Evolutionary conservation across 1,140 invertebrate genomes (phyloP), one percentile per base, ranked within the genome.

Genomic region (Chrysoperla carnea): DNA sequence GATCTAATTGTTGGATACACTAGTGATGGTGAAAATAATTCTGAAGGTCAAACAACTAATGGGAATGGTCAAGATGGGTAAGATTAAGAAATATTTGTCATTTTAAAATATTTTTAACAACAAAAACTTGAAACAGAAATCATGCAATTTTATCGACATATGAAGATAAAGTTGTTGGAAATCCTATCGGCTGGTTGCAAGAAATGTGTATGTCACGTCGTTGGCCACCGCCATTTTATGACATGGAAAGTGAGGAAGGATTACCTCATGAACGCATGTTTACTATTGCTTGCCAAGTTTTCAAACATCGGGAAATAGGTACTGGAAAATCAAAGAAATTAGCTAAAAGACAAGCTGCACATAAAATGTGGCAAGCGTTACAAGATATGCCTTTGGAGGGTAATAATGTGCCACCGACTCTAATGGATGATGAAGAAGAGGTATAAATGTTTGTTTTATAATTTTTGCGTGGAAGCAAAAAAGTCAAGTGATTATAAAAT

Each of bases 171-270:
- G 64, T 72, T 8, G 70, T 79, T 52, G 76, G 76, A n/a, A 96
- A 97, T 62, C 93, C 92, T 11, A 92, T 97, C 49, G 92, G 93
- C 17, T 82, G 84, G 63, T 66, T 97, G 8, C 92, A 96, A 65
- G 93, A 97, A 63, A 75, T 95, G 60, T 96, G 91, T 54, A 95
- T 96, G 84, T 86, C 87, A 43, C 76, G 83, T 42, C 81, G 89
- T 44, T 91, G 88, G 83, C 87, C 88, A 38, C 91, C 92, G 33
- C 92, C 92, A 31, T 79, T 78, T 23, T 97, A 96, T 61, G 81
- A 91, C 49, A 89, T 90, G 47, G 81, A 83, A 55, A 78, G 80
- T 42, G 90, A 94, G 65, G 72, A 84, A 63, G 92, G 92, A 27
- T 67, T 93, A 41, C 90, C 92, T 5, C 89, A 93, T 55, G 88